Conservation (phyloP, 2,113 vertebrate genomes). For the Triplophysa dalaica region DNA sequence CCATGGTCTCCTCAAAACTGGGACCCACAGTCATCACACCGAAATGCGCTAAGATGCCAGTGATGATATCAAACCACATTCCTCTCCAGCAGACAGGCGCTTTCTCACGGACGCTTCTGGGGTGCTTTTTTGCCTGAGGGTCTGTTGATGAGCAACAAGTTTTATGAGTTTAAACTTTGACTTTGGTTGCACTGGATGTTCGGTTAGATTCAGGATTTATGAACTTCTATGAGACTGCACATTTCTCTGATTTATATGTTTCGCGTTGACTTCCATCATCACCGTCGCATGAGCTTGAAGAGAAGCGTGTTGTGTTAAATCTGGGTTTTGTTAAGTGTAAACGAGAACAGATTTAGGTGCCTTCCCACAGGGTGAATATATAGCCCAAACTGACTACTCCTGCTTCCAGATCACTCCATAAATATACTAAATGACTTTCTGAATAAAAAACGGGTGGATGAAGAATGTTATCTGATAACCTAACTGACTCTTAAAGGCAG, state of each 20-base stretch:
- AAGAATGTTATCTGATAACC: background rate
- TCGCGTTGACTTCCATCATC: conserved; percentile 13
- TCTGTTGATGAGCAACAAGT: conserved; percentile 3
- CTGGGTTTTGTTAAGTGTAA: conserved; percentile 32
- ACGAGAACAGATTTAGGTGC: conserved; percentile 41
- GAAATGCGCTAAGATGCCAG: conserved; percentile 51
- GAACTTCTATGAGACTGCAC: background rate
- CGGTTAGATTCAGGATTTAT: background rate
- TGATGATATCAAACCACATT: conserved; percentile 54
- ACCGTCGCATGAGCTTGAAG: conserved; percentile 6
- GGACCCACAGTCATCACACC: conserved; percentile 45
- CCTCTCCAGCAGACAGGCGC: conserved; percentile 20
- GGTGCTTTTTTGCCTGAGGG: background rate
- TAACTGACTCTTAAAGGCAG: too few species aligned
- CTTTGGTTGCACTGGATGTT: background rate
- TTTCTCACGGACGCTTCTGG: conserved; percentile 5
- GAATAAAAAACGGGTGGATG: background rate
- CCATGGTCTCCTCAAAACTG: conserved; percentile 1
- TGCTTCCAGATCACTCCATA: conserved; percentile 30
- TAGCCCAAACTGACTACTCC: conserved; percentile 18
- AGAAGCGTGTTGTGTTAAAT: conserved; percentile 25
- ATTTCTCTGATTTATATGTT: conserved; percentile 9
- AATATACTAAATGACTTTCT: background rate
- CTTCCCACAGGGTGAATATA: conserved; percentile 8
- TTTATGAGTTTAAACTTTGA: conserved; percentile 2